Evolutionary conservation across 2,797 vertebrate genomes (phyloP).

Genomic region (Emydoidea blandingii): DNA sequence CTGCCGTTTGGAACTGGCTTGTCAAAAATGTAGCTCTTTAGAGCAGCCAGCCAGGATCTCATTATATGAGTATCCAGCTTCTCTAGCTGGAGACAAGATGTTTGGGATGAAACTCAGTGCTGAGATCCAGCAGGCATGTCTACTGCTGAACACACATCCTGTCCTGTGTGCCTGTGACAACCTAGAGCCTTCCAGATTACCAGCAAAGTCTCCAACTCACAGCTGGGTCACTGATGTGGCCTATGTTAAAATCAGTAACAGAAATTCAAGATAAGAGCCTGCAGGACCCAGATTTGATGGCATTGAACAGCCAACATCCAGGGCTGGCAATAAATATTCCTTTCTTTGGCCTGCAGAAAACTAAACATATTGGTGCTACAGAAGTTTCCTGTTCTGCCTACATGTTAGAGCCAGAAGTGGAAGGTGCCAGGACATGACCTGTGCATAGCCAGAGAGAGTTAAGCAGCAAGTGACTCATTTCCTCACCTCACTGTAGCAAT

Average conservation of each 20-base stretch:
- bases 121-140: background rate
- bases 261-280: background rate
- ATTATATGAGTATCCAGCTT: background rate
- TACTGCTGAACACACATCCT: background rate
- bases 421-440: background rate
- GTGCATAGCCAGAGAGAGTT: background rate
- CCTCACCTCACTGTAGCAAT: accelerated
- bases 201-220: background rate
- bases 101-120: background rate
- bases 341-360: background rate
- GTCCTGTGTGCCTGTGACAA: background rate
- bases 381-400: background rate
- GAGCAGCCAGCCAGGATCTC: background rate
- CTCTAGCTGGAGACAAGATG: background rate
- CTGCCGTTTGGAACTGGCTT: background rate
- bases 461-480: accelerated
- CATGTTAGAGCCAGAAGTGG: background rate
- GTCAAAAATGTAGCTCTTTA: background rate
- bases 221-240: background rate
- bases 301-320: background rate
- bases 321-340: background rate
- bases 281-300: background rate
- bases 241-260: background rate
- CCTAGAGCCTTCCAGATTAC: background rate
- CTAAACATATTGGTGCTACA: background rate